Evolutionary conservation across 53 echinoderm and acorn worm species (phyloP), one percentile per base, ranked within the genome.

Genomic region (Apostichopus leukothele): DNA sequence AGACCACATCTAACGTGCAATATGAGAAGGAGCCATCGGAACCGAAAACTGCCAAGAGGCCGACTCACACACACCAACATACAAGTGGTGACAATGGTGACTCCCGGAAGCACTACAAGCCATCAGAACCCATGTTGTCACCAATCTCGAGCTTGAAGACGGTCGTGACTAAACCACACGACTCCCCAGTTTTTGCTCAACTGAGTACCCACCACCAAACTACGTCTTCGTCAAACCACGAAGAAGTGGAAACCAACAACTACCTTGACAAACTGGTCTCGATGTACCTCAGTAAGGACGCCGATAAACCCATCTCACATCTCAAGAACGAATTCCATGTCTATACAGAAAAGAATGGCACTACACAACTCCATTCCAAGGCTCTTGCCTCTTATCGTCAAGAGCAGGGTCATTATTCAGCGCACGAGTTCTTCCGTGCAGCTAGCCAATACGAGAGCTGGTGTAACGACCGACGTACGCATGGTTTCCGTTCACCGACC

Each of bases 301-400:
- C 89, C 11, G 96, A 96, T 67, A 95, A 95, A 79, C 93, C 92
- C 13, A 94, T 96, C 67, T 93, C 94, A 9, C 92, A 94, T 26
- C 89, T 96, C 23, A 96, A 96, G 88, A 94, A 92, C 76, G 96
- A 96, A 89, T 89, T 96, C 53, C 93, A 95, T 71, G 95, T 96
- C 6, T 96, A 96, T 89, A 96, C 94, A 7, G 93, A 93, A 53
- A 91, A 91, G 51, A 88, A 89, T 71, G 79, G 60, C 50, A 54
- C 60, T 76, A 86, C 77, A 76, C 68, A 53, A 63, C 61, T 59
- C 39, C 88, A 86, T n/a, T 50, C 87, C 5, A 86, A 86, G 74
- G 7, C 87, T 16, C 67, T 73, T 50, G 84, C 84, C 7, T 67
- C 73, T 7, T 86, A 86, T 51, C 73, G 73, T 11, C 87, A 74